Evolutionary conservation across 2,888 invertebrate species (phyloP).

Genomic region (Mimas tiliae): DNA sequence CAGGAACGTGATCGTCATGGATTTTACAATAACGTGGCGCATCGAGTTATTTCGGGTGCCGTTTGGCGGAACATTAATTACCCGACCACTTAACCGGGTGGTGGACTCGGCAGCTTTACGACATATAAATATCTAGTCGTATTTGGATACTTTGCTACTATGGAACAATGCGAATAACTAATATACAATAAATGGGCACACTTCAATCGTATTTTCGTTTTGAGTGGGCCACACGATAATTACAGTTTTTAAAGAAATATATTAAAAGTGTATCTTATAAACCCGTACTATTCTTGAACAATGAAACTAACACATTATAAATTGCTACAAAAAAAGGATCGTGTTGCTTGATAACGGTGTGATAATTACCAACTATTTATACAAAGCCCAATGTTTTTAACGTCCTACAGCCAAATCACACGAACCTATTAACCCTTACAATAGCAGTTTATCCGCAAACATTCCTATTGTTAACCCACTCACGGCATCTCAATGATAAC

Average conservation of each 20-base stretch:
- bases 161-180: no score
- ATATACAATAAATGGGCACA: no score
- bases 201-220: no score
- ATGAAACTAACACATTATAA: no score
- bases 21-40: conserved; percentile 55
- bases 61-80: conserved; percentile 71
- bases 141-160: not conserved
- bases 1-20: conserved; percentile 1
- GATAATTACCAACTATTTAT: not conserved
- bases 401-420: not conserved
- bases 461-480: conserved; percentile 26
- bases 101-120: conserved; percentile 38
- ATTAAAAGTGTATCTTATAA: no score
- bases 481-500: conserved; percentile 21
- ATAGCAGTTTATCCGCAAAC: conserved; percentile 25
- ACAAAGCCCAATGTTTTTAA: not conserved
- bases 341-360: no score
- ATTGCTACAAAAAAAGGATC: no score
- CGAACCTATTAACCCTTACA: conserved; percentile 24
- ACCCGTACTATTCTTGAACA: no score
- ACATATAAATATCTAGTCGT: conserved; percentile 3
- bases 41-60: conserved; percentile 56
- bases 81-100: conserved; percentile 60
- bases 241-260: no score
- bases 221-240: no score